Evolutionary conservation across 1,140 invertebrate species (phyloP), one percentile per base, ranked within the genome.

Genomic region (Ladona fulva): DNA sequence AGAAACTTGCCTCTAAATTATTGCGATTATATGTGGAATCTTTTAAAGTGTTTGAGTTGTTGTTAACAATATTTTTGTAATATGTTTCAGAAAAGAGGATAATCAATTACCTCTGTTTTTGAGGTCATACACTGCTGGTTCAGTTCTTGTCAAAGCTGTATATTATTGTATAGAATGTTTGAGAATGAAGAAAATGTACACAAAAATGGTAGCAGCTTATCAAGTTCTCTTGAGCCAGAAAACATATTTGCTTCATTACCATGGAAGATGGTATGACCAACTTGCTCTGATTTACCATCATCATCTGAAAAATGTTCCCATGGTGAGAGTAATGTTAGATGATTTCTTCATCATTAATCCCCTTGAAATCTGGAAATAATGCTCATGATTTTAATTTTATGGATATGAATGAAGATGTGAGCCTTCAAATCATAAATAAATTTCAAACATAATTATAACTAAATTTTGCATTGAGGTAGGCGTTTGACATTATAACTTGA

Each of bases 211-310:
- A 3, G 12, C n/a, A 22, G 52, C 52, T 19, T 66, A 66, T 66
- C 52, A 78, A 75, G 14, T 29, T 1, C 77, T 78, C 0, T 29
- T 78, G 16, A 42, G 25, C 7, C 77, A 78, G 22, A 29, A 78
- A 74, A 11, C 74, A 0, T 78, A 74, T 42, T 37, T 78, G 12
- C 22, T 44, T 37, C 77, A 78, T 75, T 52, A 75, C 25, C 77
- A 66, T 74, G 77, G 77, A 25, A 74, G 24, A 22, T 78, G 77
- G 77, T 78, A 78, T 78, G 77, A 78, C 5, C 37, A 78, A 37
- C 25, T 78, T 22, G 73, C 77, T 22, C 42, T 78, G 12, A n/a
- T 52, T 14, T 73, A 37, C 6, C 77, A 78, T 12, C 24, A 24
- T 24, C 77, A 78, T 52, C 42, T 66, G 25, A 74, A 78, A 37